Evolutionary conservation across 2,797 vertebrate genomes (phyloP), one percentile per base, ranked within the genome.

Genomic region (Melanotaenia trifasciata): DNA sequence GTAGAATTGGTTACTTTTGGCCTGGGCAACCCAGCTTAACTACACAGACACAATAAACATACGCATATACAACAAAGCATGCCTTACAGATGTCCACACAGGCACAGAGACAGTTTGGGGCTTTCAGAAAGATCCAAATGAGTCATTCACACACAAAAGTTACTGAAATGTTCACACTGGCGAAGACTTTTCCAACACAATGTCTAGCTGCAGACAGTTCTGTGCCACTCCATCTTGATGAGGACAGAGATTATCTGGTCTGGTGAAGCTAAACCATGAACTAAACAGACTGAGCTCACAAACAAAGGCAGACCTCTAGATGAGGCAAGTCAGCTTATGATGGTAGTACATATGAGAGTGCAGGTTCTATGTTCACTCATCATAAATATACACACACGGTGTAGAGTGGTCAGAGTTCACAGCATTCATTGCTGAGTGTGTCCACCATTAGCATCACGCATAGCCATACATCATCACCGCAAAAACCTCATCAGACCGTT

Each of bases 241-340:
- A 87, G 59, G 83, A 64, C 58, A 54, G 66, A 87, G 77, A 87
- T 74, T 84, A 84, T 83, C 67, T 58, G 81, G 69, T 87, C 69
- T 86, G 74, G 36, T 64, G 56, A 50, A 83, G 47, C 38, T 81
- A 65, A 82, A 83, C 81, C 62, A 71, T 89, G 58, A 84, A 76
- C 53, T 88, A n/a, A 83, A 88, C 80, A 83, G 63, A 80, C 13
- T 82, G 71, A 81, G 68, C 60, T 68, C 56, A 67, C 20, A 76
- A 36, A 65, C 64, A 58, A 58, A 47, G 57, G 40, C 56, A 76
- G 70, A 72, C 47, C 63, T 71, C 60, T 47, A 78, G 58, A 76
- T 78, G 67, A 26, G 51, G 57, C 14, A 13, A 26, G 24, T 54
- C 24, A 24, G 51, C 24, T 13, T 11, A 26, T 26, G 24, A 3